Percentiles rank a stretch among this genome's conserved stretches.
These are phyloP conservation scores for Tortrix viridana DNA, from an alignment of 2,888 invertebrate species.

Conservation along the genomic window DNA sequence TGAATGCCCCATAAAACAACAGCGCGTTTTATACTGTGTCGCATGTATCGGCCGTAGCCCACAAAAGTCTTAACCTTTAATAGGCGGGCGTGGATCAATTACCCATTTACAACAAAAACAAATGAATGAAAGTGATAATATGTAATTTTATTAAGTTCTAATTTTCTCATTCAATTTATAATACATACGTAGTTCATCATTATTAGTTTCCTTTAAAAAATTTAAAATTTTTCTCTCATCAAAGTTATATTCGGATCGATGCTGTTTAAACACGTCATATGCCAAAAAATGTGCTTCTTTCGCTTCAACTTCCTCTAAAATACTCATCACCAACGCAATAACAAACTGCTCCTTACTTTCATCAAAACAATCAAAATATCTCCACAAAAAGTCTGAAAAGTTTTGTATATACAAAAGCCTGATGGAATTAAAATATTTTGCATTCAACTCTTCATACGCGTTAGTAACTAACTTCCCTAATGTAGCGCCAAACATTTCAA, in stretches of 20 bases:
- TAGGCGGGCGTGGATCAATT: no score
- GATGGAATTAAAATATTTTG: slow-evolving; percentile 15
- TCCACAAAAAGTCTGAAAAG: not conserved
- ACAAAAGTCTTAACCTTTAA: no score
- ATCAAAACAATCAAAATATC: slow-evolving; percentile 12
- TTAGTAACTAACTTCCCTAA: slow-evolving; percentile 13
- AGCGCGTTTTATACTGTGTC: no score
- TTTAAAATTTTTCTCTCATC: slow-evolving; percentile 5
- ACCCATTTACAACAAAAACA: no score
- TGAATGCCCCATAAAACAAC: no score
- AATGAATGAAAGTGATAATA: no score
- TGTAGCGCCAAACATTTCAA: slow-evolving; percentile 25
- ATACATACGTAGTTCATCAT: slow-evolving; percentile 7
- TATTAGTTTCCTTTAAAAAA: slow-evolving; percentile 2
- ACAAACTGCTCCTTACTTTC: slow-evolving; percentile 23
- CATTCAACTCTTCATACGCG: slow-evolving; percentile 15
- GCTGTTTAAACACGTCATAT: slow-evolving; percentile 4
- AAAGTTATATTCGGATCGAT: slow-evolving; percentile 12
- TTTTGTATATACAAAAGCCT: slow-evolving; percentile 9
- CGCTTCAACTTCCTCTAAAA: slow-evolving; percentile 15
- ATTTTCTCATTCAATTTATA: no score
- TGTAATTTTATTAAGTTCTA: no score
- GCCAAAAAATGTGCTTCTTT: slow-evolving; percentile 18
- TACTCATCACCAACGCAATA: slow-evolving; percentile 19
- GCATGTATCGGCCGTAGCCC: no score